These are phyloP conservation scores for Embidobia sp. DNA, from an alignment of 2,888 invertebrate genomes.

Conservation along the genomic window DNA sequence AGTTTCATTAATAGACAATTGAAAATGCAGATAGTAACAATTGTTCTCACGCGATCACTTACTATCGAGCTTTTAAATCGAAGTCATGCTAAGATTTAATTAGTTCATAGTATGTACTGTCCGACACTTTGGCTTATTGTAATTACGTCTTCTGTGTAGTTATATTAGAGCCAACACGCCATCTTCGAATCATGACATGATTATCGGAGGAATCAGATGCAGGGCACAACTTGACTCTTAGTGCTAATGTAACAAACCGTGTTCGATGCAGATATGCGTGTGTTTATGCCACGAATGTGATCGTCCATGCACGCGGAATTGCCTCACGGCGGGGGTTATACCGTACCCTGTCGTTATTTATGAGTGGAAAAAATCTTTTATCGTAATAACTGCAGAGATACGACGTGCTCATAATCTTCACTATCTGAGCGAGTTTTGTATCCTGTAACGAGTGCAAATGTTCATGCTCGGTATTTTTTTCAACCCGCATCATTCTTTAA, in stretches of 20 bases:
- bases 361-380: constrained; percentile 77
- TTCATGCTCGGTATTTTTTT: constrained; percentile 48
- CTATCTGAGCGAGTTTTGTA: constrained; percentile 52
- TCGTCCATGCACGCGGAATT: constrained; percentile 71
- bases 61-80: constrained; percentile 42
- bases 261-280: constrained; percentile 62
- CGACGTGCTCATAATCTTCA: constrained; percentile 68
- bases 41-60: constrained; percentile 58
- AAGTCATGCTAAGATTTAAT: constrained; percentile 63
- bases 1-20: constrained; percentile 32
- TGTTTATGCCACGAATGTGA: constrained; percentile 69
- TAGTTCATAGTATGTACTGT: constrained; percentile 49
- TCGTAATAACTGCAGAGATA: constrained; percentile 76
- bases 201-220: constrained; percentile 62
- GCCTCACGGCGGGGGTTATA: constrained; percentile 75
- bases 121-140: constrained; percentile 45
- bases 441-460: constrained; percentile 70
- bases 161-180: constrained; percentile 60
- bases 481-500: no score
- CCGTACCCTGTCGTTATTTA: constrained; percentile 74
- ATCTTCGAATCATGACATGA: constrained; percentile 63
- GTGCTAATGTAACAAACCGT: constrained; percentile 59
- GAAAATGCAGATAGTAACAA: constrained; percentile 44
- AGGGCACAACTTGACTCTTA: constrained; percentile 38
- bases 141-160: constrained; percentile 59